Evolutionary conservation across 1,140 invertebrate species (phyloP).

Genomic region (Pseudomyrmex gracilis): DNA sequence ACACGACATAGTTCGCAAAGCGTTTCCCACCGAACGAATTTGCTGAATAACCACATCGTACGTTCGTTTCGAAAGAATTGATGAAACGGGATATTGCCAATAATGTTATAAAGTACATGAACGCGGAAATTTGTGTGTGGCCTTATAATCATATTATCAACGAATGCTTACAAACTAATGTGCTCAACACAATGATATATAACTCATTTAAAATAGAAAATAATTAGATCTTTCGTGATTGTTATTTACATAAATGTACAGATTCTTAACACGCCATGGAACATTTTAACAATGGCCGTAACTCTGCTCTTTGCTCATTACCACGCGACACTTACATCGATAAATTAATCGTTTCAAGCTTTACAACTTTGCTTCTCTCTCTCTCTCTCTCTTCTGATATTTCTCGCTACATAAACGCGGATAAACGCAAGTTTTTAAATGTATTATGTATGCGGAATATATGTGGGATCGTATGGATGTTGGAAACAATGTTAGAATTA

Average conservation of each 20-base stretch:
- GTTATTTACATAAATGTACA: conserved; percentile 77
- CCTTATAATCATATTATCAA: conserved; percentile 29
- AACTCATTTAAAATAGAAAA: conserved; percentile 67
- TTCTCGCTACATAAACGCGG: background rate
- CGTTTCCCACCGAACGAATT: too few relatives aligned
- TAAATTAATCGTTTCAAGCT: conserved; percentile 6
- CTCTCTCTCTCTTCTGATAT: too few relatives aligned
- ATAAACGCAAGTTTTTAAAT: conserved; percentile 13
- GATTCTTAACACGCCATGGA: conserved; percentile 35
- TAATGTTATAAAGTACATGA: conserved; percentile 9
- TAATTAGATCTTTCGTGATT: conserved; percentile 60
- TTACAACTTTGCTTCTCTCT: background rate
- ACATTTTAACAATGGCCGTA: conserved; percentile 42
- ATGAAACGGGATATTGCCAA: background rate
- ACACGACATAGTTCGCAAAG: too few relatives aligned
- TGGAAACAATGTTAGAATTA: conserved; percentile 30
- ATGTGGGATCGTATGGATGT: background rate
- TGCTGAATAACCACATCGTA: too few relatives aligned
- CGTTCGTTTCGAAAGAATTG: too few relatives aligned
- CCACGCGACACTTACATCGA: background rate
- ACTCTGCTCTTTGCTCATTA: conserved; percentile 8
- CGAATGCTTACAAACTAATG: conserved; percentile 63
- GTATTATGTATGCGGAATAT: background rate
- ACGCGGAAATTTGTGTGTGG: conserved; percentile 19
- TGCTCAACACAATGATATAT: conserved; percentile 71